A percentile compares a stretch with the other conserved stretches of the same genome.
Evolutionary conservation across 2,797 vertebrate genomes (phyloP).

Genomic region (Cryptoprocta ferox): DNA sequence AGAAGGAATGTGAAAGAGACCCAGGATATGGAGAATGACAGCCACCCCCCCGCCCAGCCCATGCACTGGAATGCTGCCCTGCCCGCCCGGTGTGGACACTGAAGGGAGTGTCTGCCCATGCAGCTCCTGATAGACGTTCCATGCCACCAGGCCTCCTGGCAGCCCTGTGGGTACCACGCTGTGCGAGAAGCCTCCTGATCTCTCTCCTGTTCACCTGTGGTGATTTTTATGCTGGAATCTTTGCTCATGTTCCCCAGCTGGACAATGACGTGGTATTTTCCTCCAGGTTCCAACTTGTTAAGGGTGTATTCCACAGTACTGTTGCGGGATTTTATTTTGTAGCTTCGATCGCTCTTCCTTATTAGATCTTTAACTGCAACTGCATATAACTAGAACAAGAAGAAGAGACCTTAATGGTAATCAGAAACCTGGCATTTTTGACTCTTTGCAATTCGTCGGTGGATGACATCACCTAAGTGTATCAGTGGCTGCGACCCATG

Average conservation of each 20-base stretch:
- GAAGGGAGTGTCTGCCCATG: fast-evolving
- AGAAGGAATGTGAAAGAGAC: background rate
- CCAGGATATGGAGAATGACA: background rate
- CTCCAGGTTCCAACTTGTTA: conserved; percentile 93
- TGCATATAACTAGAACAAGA: conserved; percentile 89
- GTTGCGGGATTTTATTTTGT: conserved; percentile 93
- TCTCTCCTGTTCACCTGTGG: conserved; percentile 88
- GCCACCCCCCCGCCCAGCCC: background rate
- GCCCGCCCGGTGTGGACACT: fast-evolving
- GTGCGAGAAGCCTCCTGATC: fast-evolving
- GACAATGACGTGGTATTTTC: conserved; percentile 94
- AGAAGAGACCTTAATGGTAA: background rate
- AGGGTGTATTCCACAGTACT: conserved; percentile 96
- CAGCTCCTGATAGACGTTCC: background rate
- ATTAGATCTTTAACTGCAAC: conserved; percentile 94
- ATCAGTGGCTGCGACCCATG: background rate
- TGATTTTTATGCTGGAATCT: conserved; percentile 94
- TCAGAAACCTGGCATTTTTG: background rate
- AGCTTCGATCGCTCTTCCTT: conserved; percentile 92
- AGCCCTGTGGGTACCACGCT: fast-evolving
- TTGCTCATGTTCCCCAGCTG: conserved; percentile 99
- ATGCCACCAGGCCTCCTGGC: fast-evolving
- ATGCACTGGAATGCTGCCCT: background rate
- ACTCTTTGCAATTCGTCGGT: background rate
- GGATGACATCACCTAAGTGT: fast-evolving